Evolutionary conservation across 2,113 vertebrate species (phyloP).

Genomic region (Recurvirostra avosetta): DNA sequence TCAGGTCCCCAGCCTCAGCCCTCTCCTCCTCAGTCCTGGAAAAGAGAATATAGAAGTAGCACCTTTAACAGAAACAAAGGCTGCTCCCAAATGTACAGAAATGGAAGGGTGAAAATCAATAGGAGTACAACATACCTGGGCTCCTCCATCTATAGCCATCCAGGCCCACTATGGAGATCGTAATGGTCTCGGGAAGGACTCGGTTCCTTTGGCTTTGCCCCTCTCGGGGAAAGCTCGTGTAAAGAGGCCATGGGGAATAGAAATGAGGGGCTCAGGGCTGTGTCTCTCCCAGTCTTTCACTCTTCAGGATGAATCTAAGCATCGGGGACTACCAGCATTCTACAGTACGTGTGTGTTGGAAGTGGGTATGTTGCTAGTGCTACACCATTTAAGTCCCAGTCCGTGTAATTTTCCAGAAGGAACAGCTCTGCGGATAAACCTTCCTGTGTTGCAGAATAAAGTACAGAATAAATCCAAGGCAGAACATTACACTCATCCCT

Average conservation of each 20-base stretch:
- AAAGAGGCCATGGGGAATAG: conserved; percentile 20
- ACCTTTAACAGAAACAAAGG: conserved; percentile 45
- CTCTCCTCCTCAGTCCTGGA: conserved; percentile 74
- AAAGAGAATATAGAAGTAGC: conserved; percentile 63
- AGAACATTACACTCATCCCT: not conserved
- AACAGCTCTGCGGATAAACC: conserved; percentile 1
- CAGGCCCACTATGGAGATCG: not conserved
- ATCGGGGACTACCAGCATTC: not conserved
- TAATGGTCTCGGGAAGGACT: not conserved
- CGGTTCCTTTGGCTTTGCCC: conserved; percentile 5
- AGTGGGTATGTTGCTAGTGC: not conserved
- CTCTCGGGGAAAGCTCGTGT: not conserved
- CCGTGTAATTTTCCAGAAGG: not conserved
- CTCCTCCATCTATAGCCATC: conserved; percentile 13
- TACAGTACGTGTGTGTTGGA: not conserved
- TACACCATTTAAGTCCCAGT: not conserved
- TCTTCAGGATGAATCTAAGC: not conserved
- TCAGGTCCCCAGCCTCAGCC: conserved; percentile 73
- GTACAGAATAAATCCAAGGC: conserved; percentile 3
- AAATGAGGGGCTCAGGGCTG: conserved; percentile 36
- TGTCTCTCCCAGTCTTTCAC: not conserved
- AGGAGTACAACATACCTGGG: not conserved
- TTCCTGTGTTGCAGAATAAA: not conserved
- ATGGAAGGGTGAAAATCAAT: not conserved
- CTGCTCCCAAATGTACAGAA: not conserved